phyloP scores from a whole-genome alignment of 2,113 vertebrate species.

The Toxotes chatareus region DNA sequence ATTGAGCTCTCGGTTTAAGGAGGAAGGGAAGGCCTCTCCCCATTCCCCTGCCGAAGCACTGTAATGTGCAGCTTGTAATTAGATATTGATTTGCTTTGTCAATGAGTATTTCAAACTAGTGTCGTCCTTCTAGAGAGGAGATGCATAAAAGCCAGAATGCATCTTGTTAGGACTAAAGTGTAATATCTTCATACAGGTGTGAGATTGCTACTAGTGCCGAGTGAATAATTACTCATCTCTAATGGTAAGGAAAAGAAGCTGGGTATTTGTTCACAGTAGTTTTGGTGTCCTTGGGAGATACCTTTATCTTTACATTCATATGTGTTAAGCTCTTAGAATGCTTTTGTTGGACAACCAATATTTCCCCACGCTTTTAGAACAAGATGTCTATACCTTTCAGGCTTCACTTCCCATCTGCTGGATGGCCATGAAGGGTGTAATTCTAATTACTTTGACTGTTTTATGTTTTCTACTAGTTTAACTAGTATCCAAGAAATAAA shows the following conservation, averaged over 20 bases:
- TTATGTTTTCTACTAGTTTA: no score
- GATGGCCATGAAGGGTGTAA: background rate
- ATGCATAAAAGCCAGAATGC: conserved; percentile 79
- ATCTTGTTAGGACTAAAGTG: conserved; percentile 76
- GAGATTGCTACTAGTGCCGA: conserved; percentile 12
- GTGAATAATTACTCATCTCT: conserved; percentile 63
- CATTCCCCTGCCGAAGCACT: conserved; percentile 65
- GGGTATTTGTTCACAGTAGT: conserved; percentile 26
- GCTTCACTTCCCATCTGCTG: background rate
- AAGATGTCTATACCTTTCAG: background rate
- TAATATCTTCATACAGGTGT: conserved; percentile 70
- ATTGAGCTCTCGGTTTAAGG: conserved; percentile 72
- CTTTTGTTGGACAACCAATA: background rate
- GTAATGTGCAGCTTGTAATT: conserved; percentile 87
- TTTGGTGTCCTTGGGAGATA: conserved; percentile 17
- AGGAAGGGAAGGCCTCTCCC: conserved; percentile 66
- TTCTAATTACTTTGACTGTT: no score
- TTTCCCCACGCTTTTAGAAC: background rate
- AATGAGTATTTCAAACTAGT: conserved; percentile 79
- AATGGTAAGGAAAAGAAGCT: conserved; percentile 40
- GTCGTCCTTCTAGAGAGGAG: conserved; percentile 71
- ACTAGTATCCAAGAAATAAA: no score
- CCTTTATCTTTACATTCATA: conserved; percentile 6
- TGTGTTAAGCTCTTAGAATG: background rate
- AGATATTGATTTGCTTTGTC: conserved; percentile 89